Evolutionary conservation across 2,797 vertebrate genomes (phyloP).

Genomic region (Danio choprae): DNA sequence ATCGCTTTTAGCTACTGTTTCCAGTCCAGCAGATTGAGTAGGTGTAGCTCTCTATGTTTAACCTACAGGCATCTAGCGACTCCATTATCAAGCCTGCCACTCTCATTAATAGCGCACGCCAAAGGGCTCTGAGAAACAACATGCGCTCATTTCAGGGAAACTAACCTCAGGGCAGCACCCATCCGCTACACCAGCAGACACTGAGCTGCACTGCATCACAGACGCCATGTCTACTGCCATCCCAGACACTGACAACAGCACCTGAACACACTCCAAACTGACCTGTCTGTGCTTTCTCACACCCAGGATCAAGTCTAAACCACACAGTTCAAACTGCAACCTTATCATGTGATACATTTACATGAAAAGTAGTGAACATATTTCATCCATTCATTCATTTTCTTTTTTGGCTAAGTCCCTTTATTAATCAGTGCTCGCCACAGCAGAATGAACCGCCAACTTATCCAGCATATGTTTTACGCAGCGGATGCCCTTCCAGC

Average conservation of each 20-base stretch:
- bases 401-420: too few relatives aligned
- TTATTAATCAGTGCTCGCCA: too few relatives aligned
- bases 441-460: too few relatives aligned
- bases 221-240: slow-evolving; percentile 10
- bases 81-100: slow-evolving; percentile 58
- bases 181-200: slow-evolving; percentile 40
- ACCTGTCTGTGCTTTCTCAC: background rate
- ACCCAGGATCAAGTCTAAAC: background rate
- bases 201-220: slow-evolving; percentile 34
- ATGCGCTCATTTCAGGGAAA: slow-evolving; percentile 47
- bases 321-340: background rate
- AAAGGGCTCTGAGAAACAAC: slow-evolving; percentile 43
- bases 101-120: slow-evolving; percentile 57
- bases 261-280: slow-evolving; percentile 1
- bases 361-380: background rate
- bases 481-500: too few relatives aligned
- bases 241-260: slow-evolving; percentile 35
- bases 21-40: slow-evolving; percentile 56
- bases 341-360: background rate
- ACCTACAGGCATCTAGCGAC: slow-evolving; percentile 57
- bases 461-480: too few relatives aligned
- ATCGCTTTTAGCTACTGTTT: slow-evolving; percentile 59
- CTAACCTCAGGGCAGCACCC: slow-evolving; percentile 51
- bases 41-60: slow-evolving; percentile 60
- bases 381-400: too few relatives aligned